These are phyloP conservation scores for Caenorhabditis sulstoni DNA, from an alignment of 2,888 invertebrate genomes.

Conservation along the genomic window DNA sequence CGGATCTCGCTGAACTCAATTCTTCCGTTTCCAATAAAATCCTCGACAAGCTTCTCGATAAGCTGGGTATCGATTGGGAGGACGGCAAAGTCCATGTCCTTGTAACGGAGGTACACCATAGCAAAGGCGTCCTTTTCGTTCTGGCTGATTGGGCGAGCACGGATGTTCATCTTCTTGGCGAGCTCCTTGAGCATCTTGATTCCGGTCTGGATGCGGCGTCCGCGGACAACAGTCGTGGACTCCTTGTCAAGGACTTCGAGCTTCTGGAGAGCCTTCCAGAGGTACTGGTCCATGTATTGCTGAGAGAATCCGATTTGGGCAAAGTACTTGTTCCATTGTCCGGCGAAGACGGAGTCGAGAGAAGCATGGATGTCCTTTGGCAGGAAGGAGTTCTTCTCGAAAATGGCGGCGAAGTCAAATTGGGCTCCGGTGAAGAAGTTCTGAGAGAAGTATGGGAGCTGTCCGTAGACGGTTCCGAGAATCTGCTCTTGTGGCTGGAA, in stretches of 20 bases:
- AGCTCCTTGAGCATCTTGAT: conserved; percentile 64
- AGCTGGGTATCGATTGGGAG: conserved; percentile 71
- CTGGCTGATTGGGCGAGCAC: conserved; percentile 47
- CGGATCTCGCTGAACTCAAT: conserved; percentile 56
- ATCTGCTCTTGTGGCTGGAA: conserved; percentile 61
- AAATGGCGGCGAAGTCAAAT: conserved; percentile 68
- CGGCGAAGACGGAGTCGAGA: conserved; percentile 72
- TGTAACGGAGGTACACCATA: conserved; percentile 68
- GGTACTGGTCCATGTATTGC: conserved; percentile 67
- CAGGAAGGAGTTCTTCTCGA: conserved; percentile 70
- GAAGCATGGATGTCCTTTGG: conserved; percentile 68
- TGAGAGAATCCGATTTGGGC: conserved; percentile 71
- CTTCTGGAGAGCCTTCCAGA: conserved; percentile 57
- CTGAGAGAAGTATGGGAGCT: conserved; percentile 67
- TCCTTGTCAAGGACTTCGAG: conserved; percentile 54
- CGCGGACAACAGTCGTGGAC: conserved; percentile 61
- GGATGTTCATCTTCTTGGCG: conserved; percentile 70
- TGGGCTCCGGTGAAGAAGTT: conserved; percentile 65
- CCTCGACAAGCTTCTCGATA: conserved; percentile 60
- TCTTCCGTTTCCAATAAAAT: conserved; percentile 56
- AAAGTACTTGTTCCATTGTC: conserved; percentile 70
- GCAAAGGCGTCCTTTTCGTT: conserved; percentile 58
- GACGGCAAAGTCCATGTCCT: conserved; percentile 74
- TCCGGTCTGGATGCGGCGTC: conserved; percentile 57
- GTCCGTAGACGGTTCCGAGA: conserved; percentile 53